phyloP scores from a whole-genome alignment of 2,113 vertebrate species.

The Lagopus leucura region DNA sequence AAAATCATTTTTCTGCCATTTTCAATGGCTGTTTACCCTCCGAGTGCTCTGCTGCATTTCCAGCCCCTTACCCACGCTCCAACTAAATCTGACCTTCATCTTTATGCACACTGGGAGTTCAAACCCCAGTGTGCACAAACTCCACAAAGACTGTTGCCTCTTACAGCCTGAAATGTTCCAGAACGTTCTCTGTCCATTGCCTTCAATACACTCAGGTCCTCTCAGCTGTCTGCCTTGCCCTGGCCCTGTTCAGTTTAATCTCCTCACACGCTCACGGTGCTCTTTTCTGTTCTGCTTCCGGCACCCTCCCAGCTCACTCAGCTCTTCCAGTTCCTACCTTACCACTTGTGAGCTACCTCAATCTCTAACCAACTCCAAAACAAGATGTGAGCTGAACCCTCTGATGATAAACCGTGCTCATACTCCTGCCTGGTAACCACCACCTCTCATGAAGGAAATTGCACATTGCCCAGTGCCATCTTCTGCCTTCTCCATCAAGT shows the following conservation, averaged over 20 bases:
- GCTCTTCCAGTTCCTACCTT: background rate
- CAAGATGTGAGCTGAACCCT: background rate
- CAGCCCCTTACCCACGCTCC: background rate
- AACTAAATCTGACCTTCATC: background rate
- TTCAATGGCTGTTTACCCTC: background rate
- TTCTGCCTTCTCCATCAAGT: background rate
- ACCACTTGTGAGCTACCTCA: background rate
- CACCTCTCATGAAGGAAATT: background rate
- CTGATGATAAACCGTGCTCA: background rate
- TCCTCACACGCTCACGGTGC: rapidly evolving
- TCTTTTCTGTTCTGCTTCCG: rapidly evolving
- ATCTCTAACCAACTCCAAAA: background rate
- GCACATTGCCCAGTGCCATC: background rate
- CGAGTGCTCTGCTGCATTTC: background rate
- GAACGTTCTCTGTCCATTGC: background rate
- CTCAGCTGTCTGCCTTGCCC: background rate
- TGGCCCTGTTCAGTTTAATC: background rate
- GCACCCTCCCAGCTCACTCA: background rate
- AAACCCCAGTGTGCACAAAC: background rate
- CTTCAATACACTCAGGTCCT: background rate
- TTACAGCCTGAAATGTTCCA: background rate
- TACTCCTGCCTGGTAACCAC: background rate
- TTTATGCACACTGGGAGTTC: background rate
- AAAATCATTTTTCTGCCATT: background rate
- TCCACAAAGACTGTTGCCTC: rapidly evolving